Evolutionary conservation across 2,113 vertebrate species (phyloP).

Genomic region (Prunella himalayana): DNA sequence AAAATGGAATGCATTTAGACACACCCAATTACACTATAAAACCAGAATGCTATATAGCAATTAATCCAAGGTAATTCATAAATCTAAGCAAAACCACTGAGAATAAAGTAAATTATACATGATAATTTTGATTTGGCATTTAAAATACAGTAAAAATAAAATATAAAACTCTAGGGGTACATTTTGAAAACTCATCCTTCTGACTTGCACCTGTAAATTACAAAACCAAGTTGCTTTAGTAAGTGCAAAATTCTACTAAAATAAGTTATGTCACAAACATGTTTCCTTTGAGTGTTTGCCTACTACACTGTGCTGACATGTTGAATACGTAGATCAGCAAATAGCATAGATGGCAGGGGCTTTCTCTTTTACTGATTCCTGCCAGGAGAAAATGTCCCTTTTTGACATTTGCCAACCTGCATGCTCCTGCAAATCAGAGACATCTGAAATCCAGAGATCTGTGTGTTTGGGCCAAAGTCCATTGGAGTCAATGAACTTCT

Average conservation of each 20-base stretch:
- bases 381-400: neutral
- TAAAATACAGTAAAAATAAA: slow-evolving; percentile 12
- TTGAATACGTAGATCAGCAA: neutral
- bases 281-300: neutral
- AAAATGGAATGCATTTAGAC: slow-evolving; percentile 59
- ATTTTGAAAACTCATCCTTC: neutral
- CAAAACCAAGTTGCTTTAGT: neutral
- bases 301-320: neutral
- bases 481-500: neutral
- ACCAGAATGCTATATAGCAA: slow-evolving; percentile 47
- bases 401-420: neutral
- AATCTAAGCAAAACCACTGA: slow-evolving; percentile 48
- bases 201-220: neutral
- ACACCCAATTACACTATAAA: slow-evolving; percentile 68
- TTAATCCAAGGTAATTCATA: slow-evolving; percentile 64
- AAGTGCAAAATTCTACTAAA: neutral
- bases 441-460: neutral
- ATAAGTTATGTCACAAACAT: neutral
- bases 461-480: neutral
- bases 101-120: slow-evolving; percentile 47
- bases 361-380: neutral
- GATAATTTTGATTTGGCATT: slow-evolving; percentile 41
- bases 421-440: neutral
- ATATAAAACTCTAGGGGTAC: neutral
- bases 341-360: neutral